These are phyloP conservation scores for Galbula dea DNA, from an alignment of 2,113 vertebrate species.

Conservation along the genomic window DNA sequence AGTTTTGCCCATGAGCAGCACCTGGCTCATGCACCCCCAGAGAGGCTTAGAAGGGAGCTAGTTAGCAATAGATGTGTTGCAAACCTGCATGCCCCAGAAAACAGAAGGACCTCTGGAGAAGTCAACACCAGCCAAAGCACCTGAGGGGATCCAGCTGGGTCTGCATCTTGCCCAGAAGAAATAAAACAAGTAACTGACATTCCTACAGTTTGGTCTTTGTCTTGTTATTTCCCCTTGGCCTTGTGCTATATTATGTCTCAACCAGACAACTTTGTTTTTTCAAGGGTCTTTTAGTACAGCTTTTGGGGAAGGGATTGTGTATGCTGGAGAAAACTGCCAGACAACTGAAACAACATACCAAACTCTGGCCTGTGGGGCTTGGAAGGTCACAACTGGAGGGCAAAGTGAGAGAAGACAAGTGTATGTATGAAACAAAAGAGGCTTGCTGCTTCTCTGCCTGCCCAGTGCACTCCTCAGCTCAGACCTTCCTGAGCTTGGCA, in stretches of 20 bases:
- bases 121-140: background rate
- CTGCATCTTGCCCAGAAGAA: background rate
- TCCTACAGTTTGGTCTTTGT: background rate
- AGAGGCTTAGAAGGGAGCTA: background rate
- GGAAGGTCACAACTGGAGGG: background rate
- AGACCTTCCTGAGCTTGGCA: background rate
- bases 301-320: background rate
- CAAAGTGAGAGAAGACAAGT: background rate
- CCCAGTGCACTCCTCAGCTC: background rate
- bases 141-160: background rate
- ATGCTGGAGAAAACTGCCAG: background rate
- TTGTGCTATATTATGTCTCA: background rate
- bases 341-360: background rate
- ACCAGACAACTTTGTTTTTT: background rate
- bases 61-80: background rate
- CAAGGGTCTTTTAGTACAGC: background rate
- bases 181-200: background rate
- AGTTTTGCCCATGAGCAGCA: background rate
- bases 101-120: background rate
- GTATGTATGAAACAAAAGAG: fast-evolving
- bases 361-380: background rate
- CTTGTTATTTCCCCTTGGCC: background rate
- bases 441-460: background rate
- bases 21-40: fast-evolving
- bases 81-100: background rate